phyloP scores from a whole-genome alignment of 1,140 invertebrate genomes.

The Trachelipus rathkii region DNA sequence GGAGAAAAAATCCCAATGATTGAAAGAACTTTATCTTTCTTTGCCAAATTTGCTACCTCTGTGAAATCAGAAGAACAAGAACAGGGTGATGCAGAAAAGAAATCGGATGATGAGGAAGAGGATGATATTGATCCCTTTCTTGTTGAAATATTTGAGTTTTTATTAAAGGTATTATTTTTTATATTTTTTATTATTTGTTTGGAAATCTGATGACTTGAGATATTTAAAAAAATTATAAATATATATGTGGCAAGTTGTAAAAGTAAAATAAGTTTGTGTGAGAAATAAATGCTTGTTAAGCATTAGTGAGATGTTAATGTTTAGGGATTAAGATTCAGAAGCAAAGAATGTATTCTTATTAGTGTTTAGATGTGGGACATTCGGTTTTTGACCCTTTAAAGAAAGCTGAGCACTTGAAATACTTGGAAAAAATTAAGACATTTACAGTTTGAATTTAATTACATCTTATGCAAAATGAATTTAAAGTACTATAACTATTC shows the following conservation, averaged over 20 bases:
- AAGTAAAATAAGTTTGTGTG: neutral
- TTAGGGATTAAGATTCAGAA: neutral
- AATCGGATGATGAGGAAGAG: conserved; percentile 23
- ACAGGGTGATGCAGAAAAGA: neutral
- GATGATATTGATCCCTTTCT: conserved; percentile 24
- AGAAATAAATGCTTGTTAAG: neutral
- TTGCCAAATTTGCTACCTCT: conserved; percentile 16
- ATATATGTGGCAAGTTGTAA: neutral
- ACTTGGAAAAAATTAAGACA: too few species aligned
- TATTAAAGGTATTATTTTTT: conserved; percentile 7
- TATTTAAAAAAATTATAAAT: neutral
- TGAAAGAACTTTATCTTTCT: conserved; percentile 21
- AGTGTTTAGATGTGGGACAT: too few species aligned
- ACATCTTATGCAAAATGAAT: too few species aligned
- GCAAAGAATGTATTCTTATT: too few species aligned
- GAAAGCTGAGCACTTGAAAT: too few species aligned
- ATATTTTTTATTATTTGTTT: neutral
- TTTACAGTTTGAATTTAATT: too few species aligned
- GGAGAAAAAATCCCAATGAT: conserved; percentile 19
- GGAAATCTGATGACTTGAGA: neutral
- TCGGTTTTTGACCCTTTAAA: too few species aligned
- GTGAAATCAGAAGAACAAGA: conserved; percentile 18
- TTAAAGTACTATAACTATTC: too few species aligned
- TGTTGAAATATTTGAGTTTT: conserved; percentile 20
- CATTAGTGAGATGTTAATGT: neutral